Conservation (phyloP, 1,140 invertebrate species). For the Zaprionus vittiger region DNA sequence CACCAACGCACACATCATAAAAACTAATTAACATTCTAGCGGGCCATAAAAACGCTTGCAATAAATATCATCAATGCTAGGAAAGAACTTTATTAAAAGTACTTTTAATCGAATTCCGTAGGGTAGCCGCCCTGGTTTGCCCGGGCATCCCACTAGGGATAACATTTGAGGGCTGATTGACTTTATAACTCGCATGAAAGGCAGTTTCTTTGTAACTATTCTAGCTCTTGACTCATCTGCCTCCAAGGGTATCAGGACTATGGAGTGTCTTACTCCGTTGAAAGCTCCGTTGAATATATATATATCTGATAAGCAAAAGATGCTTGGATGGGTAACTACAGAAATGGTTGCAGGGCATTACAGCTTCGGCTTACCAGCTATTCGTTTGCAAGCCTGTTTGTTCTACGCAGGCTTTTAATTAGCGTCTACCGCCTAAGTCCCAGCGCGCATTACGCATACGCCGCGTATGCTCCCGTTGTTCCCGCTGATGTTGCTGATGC, state of each 20-base stretch:
- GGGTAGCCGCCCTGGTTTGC: constrained; percentile 7
- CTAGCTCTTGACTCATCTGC: constrained; percentile 13
- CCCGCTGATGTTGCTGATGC: constrained; percentile 31
- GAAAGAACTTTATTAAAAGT: constrained; percentile 80
- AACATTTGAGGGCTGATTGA: constrained; percentile 59
- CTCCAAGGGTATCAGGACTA: neutral
- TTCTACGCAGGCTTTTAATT: constrained; percentile 73
- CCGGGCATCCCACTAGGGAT: constrained; percentile 35
- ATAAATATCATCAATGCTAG: constrained; percentile 79
- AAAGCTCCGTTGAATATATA: no score
- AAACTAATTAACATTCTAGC: constrained; percentile 79
- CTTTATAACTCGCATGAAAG: constrained; percentile 56
- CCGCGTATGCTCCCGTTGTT: constrained; percentile 52
- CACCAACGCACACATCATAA: constrained; percentile 61
- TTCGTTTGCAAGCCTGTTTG: constrained; percentile 44
- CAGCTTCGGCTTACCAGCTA: constrained; percentile 15
- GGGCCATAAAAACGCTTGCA: constrained; percentile 64
- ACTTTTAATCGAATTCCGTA: constrained; percentile 68
- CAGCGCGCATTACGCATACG: constrained; percentile 77
- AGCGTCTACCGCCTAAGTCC: constrained; percentile 70
- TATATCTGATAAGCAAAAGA: neutral
- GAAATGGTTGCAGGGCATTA: constrained; percentile 25
- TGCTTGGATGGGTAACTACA: neutral
- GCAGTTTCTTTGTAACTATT: constrained; percentile 27
- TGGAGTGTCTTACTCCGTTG: no score